Base-by-base conservation (phyloP, 2,113 vertebrate genomes). In the Rhinichthys klamathensis region DNA sequence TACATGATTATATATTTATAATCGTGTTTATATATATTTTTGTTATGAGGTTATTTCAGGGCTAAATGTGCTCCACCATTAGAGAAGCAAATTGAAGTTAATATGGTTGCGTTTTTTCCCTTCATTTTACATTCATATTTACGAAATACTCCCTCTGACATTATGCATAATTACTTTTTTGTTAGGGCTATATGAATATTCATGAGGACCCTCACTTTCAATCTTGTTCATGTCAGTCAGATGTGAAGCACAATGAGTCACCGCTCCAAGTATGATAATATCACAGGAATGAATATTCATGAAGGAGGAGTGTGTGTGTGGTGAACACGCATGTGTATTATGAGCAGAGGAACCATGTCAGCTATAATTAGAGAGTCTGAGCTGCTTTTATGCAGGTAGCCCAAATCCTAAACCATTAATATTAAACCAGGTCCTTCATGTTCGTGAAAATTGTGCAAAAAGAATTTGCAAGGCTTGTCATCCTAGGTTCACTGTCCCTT, bases 201-300 rank as follows among this genome's bases (percentile, higher is more conserved):
- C 82, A 86, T 82, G 72, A 46, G 23, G 44, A 23, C 32, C 49
- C 72, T 77, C 67, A 56, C 32, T 44, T 86, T 86, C 44, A 67
- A 86, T 84, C 86, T 73, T 80, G 65, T 87, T 65, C 51, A 61
- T 69, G 82, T 87, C 82, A 84, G 86, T 79, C 74, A 84, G 74
- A 79, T 79, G 76, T 74, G 82, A 84, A 78, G 82, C 81, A 80
- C 35, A n/a, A 83, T 73, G 81, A 73, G 21, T 83, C 70, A 81
- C 81, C 67, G 44, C 67, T 78, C 81, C 58, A 49, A 38, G 16
- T 73, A 75, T 81, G 77, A 86, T 73, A 82, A 86, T 82, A 82
- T 78, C 83, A 87, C 61, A 54, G n/a, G n/a, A 73, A 82, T 87
- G 73, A 84, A 89, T 82, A 87, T 86, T 82, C 78, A 84, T 86